These are phyloP conservation scores for Cephus runcator DNA, from an alignment of 2,888 invertebrate species.

Conservation along the genomic window DNA sequence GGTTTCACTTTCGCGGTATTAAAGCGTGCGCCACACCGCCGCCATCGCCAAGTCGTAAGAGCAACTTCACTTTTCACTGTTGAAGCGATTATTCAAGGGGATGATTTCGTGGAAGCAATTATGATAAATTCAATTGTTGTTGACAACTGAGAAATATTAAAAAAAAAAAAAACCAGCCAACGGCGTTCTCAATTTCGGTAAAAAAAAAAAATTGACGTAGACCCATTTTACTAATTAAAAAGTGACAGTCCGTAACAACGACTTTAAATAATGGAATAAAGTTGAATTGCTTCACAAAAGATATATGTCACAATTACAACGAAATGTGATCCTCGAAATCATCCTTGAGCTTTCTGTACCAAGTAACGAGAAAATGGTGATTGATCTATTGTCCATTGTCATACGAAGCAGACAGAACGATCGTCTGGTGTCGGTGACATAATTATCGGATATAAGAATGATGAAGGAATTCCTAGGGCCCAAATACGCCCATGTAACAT, in stretches of 20 bases:
- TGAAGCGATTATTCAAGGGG: constrained; percentile 1
- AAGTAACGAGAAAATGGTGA: background rate
- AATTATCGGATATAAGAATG: background rate
- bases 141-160: background rate
- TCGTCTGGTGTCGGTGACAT: background rate
- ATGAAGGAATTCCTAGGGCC: background rate
- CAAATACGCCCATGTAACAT: background rate
- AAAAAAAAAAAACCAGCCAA: accelerated
- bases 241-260: background rate
- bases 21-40: constrained; percentile 53
- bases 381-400: background rate
- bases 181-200: no score
- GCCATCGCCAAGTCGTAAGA: constrained; percentile 14
- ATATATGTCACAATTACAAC: background rate
- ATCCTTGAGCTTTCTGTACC: background rate
- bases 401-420: background rate
- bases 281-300: background rate
- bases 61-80: constrained; percentile 9
- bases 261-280: background rate
- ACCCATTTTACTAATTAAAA: background rate
- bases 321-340: background rate
- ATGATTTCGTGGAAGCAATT: background rate
- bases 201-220: no score
- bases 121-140: background rate
- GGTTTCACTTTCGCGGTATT: constrained; percentile 66